Conservation (phyloP, 2,888 invertebrate genomes). For the Notodonta dromedarius region DNA sequence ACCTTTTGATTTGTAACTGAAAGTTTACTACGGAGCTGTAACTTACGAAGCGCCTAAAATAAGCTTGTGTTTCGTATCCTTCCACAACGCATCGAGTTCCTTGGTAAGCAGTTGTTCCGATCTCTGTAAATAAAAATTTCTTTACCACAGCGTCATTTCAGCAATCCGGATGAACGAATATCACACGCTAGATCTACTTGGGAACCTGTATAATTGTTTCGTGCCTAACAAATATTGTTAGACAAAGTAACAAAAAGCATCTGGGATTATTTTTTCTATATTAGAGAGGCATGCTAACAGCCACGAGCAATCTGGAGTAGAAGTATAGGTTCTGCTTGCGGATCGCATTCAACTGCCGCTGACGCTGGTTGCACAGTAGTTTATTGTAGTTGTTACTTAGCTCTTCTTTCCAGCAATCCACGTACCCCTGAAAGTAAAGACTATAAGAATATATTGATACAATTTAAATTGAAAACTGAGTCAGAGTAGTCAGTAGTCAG, state of each 20-base stretch:
- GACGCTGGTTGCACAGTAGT: conserved; percentile 66
- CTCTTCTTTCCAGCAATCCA: conserved; percentile 71
- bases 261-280: too few species aligned
- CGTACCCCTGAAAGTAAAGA: conserved; percentile 60
- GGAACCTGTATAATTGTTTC: too few species aligned
- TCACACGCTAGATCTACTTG: too few species aligned
- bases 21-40: background rate
- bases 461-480: too few species aligned
- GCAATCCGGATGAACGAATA: too few species aligned
- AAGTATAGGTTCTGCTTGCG: conserved; percentile 61
- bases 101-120: conserved; percentile 72
- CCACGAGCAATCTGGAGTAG: conserved; percentile 64
- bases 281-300: conserved; percentile 51
- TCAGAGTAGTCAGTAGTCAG: too few species aligned
- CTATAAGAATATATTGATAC: too few species aligned
- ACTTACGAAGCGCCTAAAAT: conserved; percentile 77
- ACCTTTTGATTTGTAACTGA: background rate
- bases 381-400: conserved; percentile 59
- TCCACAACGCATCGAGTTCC: conserved; percentile 68
- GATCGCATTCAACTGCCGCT: conserved; percentile 58
- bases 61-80: conserved; percentile 72
- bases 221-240: too few species aligned
- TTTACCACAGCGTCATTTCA: too few species aligned
- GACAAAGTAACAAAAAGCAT: too few species aligned
- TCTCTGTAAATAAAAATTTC: conserved; percentile 52